Base-by-base conservation (phyloP, 2,113 vertebrate species). In the Aleadryas rufinucha region DNA sequence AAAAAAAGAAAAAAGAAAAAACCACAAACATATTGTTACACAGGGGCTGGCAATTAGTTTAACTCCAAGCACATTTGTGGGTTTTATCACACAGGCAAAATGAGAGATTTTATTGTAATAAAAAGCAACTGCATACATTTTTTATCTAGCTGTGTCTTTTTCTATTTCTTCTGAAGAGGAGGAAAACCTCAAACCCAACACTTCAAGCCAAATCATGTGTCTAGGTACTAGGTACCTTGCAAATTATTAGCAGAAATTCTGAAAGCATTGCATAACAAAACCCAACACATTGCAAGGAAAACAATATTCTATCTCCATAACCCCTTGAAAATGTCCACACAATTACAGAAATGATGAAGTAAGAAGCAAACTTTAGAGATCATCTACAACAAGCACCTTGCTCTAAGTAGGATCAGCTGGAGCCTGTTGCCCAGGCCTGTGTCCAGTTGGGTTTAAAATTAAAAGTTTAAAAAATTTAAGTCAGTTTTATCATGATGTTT, bases 351-450 rank as follows among this genome's bases (percentile, higher is more conserved):
- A 19, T 64, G 7, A 18, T 42, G 17, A 45, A 87, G 15, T 10
- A 28, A 11, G 30, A 77, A 81, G 30, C 8, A 60, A 30, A 5
- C 17, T 83, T 39, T 59, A n/a, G 23, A 63, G 16, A 64, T 37
- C 1, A 5, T 12, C 7, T 53, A 39, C 18, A 47, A 30, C 23
- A 42, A 53, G 23, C 8, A 21, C 24, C 6, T 24, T 44, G 31
- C 24, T 61, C 14, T 13, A 59, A 33, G 24, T 2, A 79, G 20
- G 12, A 52, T 33, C 35, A 82, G 45, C 17, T 39, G 20, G 1
- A 74, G 3, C 10, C 23, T 49, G 11, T 30, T 79, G 28, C 16
- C 35, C 17, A 54, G n/a, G 11, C 12, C 19, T 0, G 0, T 5
- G 11, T 37, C 59, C 37, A 44, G 41, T 2, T 35, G 23, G 19